These are phyloP conservation scores for Tolmerus cingulatus DNA, from an alignment of 2,888 invertebrate genomes.

Conservation along the genomic window DNA sequence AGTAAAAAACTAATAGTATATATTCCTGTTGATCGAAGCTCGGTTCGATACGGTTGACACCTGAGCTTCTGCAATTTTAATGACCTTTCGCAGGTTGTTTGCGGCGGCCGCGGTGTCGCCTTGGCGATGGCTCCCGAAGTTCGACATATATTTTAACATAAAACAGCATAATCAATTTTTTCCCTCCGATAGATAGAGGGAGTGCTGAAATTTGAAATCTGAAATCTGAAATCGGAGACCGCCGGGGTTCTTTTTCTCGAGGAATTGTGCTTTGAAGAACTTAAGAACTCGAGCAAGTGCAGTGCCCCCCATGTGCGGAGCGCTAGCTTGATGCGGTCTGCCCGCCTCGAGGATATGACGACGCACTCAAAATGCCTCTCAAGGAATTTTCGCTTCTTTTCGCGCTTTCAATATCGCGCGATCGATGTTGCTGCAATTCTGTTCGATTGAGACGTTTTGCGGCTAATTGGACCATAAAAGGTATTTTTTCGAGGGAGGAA, in stretches of 20 bases:
- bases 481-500: background rate
- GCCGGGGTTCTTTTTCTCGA: background rate
- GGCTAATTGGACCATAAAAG: background rate
- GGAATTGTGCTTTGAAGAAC: background rate
- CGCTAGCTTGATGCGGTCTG: background rate
- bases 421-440: background rate
- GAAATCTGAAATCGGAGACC: background rate
- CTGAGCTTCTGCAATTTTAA: slow-evolving; percentile 10
- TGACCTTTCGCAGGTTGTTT: slow-evolving; percentile 1
- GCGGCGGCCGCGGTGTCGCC: background rate
- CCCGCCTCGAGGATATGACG: background rate
- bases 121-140: background rate
- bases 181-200: background rate
- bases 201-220: background rate
- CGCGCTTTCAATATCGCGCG: background rate
- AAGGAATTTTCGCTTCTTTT: background rate
- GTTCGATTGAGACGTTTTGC: background rate
- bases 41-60: background rate
- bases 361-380: background rate
- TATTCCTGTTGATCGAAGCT: background rate
- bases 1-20: background rate
- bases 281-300: background rate
- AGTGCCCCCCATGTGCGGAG: background rate
- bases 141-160: background rate
- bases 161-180: background rate